A percentile compares a stretch with the other conserved stretches of the same genome.
Conservation (phyloP, 1,140 invertebrate genomes). For the Rhyacophila brunnea region DNA sequence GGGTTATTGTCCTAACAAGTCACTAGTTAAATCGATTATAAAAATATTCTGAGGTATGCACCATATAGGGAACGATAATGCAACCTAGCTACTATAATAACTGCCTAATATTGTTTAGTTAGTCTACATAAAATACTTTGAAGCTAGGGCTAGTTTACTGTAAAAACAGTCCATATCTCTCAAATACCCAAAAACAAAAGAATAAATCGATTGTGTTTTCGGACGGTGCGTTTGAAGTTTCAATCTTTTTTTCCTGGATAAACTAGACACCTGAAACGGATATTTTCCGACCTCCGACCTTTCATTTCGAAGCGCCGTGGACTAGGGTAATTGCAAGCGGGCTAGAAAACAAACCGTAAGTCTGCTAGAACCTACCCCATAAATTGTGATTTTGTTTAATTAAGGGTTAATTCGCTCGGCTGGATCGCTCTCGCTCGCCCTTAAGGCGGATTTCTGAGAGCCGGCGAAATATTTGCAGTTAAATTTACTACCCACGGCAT, state of each 20-base stretch:
- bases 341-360: constrained; percentile 43
- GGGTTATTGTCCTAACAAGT: too few relatives aligned
- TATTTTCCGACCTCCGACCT: neutral
- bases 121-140: too few relatives aligned
- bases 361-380: constrained; percentile 41
- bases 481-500: constrained; percentile 19
- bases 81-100: too few relatives aligned
- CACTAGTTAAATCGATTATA: too few relatives aligned
- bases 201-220: too few relatives aligned
- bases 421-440: constrained; percentile 27
- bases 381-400: constrained; percentile 55
- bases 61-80: too few relatives aligned
- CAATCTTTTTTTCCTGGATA: neutral
- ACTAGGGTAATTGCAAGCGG: constrained; percentile 23
- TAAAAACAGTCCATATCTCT: too few relatives aligned
- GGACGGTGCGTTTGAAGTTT: too few relatives aligned
- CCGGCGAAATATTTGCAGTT: constrained; percentile 30
- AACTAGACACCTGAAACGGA: neutral
- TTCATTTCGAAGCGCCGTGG: neutral
- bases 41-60: too few relatives aligned
- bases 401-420: constrained; percentile 48
- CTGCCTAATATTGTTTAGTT: too few relatives aligned
- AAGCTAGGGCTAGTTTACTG: too few relatives aligned
- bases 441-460: constrained; percentile 27
- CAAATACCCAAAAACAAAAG: too few relatives aligned